Percentiles rank a stretch among this genome's conserved stretches.
phyloP scores from a whole-genome alignment of 2,888 invertebrate genomes.

The Drosophila tanythrix region DNA sequence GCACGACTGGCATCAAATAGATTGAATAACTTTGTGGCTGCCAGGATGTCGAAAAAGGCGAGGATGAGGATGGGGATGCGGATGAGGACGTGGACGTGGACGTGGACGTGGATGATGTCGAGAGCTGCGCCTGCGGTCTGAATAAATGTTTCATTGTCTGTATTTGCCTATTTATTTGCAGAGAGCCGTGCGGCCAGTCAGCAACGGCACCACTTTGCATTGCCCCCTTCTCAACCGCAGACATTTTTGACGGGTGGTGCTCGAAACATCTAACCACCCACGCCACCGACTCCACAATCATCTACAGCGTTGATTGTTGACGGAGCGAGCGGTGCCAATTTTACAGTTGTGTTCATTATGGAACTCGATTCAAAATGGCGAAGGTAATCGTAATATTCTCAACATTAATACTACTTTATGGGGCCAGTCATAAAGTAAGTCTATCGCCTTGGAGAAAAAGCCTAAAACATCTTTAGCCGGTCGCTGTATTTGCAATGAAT shows the following conservation, averaged over 20 bases:
- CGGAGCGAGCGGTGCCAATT: slow-evolving; percentile 53
- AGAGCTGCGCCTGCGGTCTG: slow-evolving; percentile 34
- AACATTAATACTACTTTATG: slow-evolving; percentile 57
- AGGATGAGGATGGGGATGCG: not conserved
- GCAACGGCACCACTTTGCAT: slow-evolving; percentile 18
- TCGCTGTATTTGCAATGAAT: slow-evolving; percentile 3
- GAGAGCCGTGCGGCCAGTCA: slow-evolving; percentile 46
- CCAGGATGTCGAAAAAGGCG: not conserved
- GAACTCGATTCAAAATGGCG: slow-evolving; percentile 55
- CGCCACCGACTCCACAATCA: not conserved
- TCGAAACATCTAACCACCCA: slow-evolving; percentile 5
- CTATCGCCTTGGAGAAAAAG: slow-evolving; percentile 4
- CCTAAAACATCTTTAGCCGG: not conserved
- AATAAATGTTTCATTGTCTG: slow-evolving; percentile 64
- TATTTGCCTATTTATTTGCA: slow-evolving; percentile 67
- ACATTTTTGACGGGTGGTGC: slow-evolving; percentile 52
- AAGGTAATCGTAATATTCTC: slow-evolving; percentile 53
- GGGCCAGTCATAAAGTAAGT: slow-evolving; percentile 37
- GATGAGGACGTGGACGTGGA: not conserved
- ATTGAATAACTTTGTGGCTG: slow-evolving; percentile 65
- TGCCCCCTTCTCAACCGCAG: slow-evolving; percentile 55
- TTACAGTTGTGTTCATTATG: slow-evolving; percentile 72
- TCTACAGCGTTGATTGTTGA: slow-evolving; percentile 37
- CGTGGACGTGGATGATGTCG: slow-evolving; percentile 1
- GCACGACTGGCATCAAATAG: slow-evolving; percentile 62